These are phyloP conservation scores for Operophtera brumata DNA, from an alignment of 2,888 invertebrate species.

Conservation along the genomic window DNA sequence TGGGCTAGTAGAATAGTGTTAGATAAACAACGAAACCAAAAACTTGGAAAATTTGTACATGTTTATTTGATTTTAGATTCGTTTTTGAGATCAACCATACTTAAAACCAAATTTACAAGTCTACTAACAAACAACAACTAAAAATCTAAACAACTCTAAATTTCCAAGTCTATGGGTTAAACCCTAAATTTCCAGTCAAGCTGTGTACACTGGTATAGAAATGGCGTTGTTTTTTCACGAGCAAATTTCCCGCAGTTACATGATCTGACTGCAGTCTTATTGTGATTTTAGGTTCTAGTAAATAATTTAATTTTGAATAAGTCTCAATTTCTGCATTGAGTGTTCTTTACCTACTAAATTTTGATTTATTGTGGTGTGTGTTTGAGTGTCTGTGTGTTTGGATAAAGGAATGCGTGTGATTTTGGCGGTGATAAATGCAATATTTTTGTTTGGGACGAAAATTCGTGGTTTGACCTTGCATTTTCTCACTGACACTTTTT, in stretches of 20 bases:
- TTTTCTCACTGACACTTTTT: constrained; percentile 23
- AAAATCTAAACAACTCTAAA: too few species aligned
- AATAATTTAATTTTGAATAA: constrained; percentile 27
- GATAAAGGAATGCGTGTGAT: constrained; percentile 11
- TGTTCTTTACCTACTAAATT: constrained; percentile 25
- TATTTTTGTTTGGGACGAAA: constrained; percentile 29
- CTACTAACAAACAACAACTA: too few species aligned
- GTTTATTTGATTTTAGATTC: constrained; percentile 23
- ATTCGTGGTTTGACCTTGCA: constrained; percentile 25
- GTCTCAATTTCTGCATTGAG: constrained; percentile 27
- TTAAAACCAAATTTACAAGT: neutral
- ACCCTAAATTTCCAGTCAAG: too few species aligned
- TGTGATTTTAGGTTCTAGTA: constrained; percentile 38
- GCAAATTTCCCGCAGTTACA: constrained; percentile 38
- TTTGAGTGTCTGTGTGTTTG: constrained; percentile 6
- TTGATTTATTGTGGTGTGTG: constrained; percentile 17
- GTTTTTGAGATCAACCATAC: constrained; percentile 5
- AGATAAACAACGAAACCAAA: constrained; percentile 69
- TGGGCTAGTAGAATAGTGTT: constrained; percentile 49
- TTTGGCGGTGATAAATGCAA: constrained; percentile 14
- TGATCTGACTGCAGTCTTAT: constrained; percentile 39
- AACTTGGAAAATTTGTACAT: constrained; percentile 32
- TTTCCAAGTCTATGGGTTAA: too few species aligned
- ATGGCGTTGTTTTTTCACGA: constrained; percentile 44
- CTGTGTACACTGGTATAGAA: constrained; percentile 8